Evolutionary conservation across 1,140 invertebrate genomes (phyloP).

Genomic region (Conopomorpha cramerella): DNA sequence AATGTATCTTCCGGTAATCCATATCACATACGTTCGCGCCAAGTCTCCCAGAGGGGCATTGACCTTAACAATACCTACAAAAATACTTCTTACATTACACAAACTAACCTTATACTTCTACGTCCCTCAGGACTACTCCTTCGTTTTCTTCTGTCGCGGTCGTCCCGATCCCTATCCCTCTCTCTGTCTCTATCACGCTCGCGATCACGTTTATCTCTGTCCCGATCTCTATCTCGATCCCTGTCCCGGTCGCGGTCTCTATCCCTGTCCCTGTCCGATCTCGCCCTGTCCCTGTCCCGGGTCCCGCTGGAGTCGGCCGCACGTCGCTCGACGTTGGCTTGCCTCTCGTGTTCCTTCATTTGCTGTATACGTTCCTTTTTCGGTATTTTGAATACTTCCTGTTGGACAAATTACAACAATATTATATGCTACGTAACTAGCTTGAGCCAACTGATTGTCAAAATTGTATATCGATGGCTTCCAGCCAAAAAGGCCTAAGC

Average conservation of each 20-base stretch:
- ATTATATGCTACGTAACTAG: too few species aligned
- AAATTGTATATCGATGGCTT: too few species aligned
- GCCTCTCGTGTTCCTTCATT: conserved; percentile 91
- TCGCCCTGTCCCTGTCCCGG: conserved; percentile 10
- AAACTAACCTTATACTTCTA: conserved; percentile 37
- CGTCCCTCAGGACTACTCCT: conserved; percentile 37
- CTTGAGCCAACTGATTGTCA: too few species aligned
- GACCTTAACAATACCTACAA: not conserved
- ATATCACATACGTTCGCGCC: too few species aligned
- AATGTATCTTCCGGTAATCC: too few species aligned
- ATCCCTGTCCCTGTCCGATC: too few species aligned
- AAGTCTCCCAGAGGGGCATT: too few species aligned
- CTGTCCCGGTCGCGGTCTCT: conserved; percentile 21
- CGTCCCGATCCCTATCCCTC: conserved; percentile 21
- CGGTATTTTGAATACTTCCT: conserved; percentile 87
- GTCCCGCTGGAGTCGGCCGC: conserved; percentile 43
- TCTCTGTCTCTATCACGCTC: conserved; percentile 23
- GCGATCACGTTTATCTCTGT: conserved; percentile 20
- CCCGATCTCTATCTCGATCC: conserved; percentile 19
- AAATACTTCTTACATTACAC: conserved; percentile 1
- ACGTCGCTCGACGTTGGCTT: conserved; percentile 66
- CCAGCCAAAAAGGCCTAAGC: too few species aligned
- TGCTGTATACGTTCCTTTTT: conserved; percentile 92
- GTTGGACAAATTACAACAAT: too few species aligned
- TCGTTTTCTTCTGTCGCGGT: conserved; percentile 48